phyloP scores from a whole-genome alignment of 1,140 invertebrate genomes.

The Drosophila tani region DNA sequence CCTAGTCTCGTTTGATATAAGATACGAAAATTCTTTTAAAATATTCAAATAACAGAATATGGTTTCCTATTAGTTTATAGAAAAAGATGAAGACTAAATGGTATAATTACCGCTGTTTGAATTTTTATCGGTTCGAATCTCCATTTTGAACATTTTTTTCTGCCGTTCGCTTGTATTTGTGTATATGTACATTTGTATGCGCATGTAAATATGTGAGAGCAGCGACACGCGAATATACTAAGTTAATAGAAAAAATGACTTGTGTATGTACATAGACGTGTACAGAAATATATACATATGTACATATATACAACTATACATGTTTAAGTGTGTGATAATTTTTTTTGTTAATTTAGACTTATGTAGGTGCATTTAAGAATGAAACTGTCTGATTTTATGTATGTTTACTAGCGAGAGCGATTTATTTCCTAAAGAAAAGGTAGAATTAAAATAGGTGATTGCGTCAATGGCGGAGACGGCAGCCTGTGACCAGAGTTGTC shows the following conservation, averaged over 20 bases:
- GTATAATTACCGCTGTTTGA: background rate
- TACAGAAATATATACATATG: conserved; percentile 1
- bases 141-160: conserved; percentile 46
- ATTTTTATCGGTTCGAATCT: conserved; percentile 18
- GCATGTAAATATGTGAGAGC: background rate
- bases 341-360: conserved; percentile 1
- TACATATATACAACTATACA: conserved; percentile 19
- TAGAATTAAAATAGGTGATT: conserved; percentile 76
- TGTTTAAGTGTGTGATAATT: background rate
- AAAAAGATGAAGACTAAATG: background rate
- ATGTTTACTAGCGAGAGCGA: conserved; percentile 24
- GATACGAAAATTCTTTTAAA: background rate
- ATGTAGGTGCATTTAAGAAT: conserved; percentile 12
- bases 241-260: conserved; percentile 7
- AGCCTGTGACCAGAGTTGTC: conserved; percentile 62
- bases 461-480: conserved; percentile 64
- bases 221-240: conserved; percentile 22
- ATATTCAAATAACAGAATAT: background rate
- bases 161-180: conserved; percentile 23
- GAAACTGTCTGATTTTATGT: conserved; percentile 13
- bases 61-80: background rate
- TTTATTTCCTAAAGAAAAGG: conserved; percentile 25
- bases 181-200: conserved; percentile 8
- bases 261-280: conserved; percentile 1
- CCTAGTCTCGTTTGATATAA: conserved; percentile 12